Conservation (phyloP, 2,113 vertebrate genomes). For the Caloenas nicobarica region DNA sequence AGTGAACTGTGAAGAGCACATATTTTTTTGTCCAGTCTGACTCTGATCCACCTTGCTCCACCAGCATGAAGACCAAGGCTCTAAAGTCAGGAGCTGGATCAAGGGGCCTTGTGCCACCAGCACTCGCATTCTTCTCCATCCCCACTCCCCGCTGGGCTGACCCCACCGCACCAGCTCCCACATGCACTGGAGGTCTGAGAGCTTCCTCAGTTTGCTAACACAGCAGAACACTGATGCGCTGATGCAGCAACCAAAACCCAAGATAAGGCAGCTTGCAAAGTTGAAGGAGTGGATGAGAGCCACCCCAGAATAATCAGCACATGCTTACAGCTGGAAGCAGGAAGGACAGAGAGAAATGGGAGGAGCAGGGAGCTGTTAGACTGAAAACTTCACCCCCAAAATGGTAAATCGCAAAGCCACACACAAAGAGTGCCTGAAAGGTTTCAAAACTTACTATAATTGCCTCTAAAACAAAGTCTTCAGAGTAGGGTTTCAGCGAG, state of each 20-base stretch:
- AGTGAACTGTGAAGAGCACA: background rate
- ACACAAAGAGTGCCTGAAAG: background rate
- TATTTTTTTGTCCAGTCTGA: background rate
- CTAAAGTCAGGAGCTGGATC: background rate
- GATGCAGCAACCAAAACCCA: background rate
- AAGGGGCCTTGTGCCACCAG: background rate
- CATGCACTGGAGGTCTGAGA: background rate
- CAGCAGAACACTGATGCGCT: background rate
- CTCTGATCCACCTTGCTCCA: background rate
- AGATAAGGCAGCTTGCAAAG: background rate
- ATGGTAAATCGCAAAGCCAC: background rate
- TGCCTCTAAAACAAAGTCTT: background rate
- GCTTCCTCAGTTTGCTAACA: background rate
- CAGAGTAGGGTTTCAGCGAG: background rate
- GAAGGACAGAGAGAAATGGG: constrained; percentile 11
- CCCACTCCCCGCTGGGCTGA: background rate
- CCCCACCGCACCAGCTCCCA: background rate
- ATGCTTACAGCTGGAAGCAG: background rate
- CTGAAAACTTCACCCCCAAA: background rate
- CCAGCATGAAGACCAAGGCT: background rate
- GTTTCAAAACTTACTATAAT: background rate
- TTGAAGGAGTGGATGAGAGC: background rate
- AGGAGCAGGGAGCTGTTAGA: background rate
- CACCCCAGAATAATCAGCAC: background rate
- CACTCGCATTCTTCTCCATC: background rate